Evolutionary conservation across 1,140 invertebrate species (phyloP).

Genomic region (Oryctes rhinoceros): DNA sequence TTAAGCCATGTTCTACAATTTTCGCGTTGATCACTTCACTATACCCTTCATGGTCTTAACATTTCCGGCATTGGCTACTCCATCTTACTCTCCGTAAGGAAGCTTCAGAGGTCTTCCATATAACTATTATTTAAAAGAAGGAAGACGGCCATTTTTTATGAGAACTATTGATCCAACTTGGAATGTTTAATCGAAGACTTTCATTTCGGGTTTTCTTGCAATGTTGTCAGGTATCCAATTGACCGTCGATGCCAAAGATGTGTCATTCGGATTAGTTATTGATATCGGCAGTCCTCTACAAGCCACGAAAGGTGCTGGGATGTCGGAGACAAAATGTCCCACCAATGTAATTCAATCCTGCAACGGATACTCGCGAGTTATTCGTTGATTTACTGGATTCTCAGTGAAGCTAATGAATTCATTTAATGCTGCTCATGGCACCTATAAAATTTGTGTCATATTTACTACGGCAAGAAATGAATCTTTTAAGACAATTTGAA

Average conservation of each 20-base stretch:
- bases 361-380: neutral
- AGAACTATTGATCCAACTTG: no score
- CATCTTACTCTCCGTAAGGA: no score
- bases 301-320: slow-evolving; percentile 56
- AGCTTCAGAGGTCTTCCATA: no score
- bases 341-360: neutral
- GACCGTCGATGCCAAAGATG: slow-evolving; percentile 53
- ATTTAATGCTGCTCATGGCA: neutral
- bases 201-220: no score
- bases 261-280: slow-evolving; percentile 47
- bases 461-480: neutral
- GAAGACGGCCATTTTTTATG: no score
- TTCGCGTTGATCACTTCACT: no score
- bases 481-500: neutral
- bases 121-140: no score
- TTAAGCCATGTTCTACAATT: no score
- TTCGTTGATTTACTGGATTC: neutral
- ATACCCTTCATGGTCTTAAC: no score
- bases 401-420: neutral
- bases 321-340: slow-evolving; percentile 7
- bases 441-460: neutral
- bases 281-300: slow-evolving; percentile 55
- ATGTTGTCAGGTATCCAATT: slow-evolving; percentile 52
- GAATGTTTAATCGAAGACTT: no score
- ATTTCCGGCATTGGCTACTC: no score